phyloP scores from a whole-genome alignment of 1,140 invertebrate genomes.

The Heliconius hermathena region DNA sequence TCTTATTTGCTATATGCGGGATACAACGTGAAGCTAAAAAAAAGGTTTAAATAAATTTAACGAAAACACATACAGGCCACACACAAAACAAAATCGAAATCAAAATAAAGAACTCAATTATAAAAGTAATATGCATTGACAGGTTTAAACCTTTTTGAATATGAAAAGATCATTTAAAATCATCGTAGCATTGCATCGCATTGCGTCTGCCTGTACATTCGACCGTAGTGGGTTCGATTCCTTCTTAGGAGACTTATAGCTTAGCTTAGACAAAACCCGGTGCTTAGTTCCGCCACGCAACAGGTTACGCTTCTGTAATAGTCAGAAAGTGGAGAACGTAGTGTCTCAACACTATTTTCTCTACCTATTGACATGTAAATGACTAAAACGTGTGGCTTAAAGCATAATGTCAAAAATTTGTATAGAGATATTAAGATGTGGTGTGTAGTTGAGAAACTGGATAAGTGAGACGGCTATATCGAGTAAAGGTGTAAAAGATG shows the following conservation, averaged over 20 bases:
- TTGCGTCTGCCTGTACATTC: background rate
- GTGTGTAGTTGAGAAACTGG: conserved; percentile 33
- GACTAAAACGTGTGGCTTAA: background rate
- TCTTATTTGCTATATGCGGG: too few relatives aligned
- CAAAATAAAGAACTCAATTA: conserved; percentile 40
- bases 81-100: conserved; percentile 31
- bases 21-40: background rate
- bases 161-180: conserved; percentile 9
- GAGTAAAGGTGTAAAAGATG: conserved; percentile 75
- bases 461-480: conserved; percentile 47
- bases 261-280: too few relatives aligned
- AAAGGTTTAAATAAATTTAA: conserved; percentile 8
- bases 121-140: conserved; percentile 53
- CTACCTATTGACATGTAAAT: background rate
- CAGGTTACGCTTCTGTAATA: background rate
- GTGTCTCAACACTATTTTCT: background rate
- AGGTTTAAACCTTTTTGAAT: conserved; percentile 45
- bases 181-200: background rate
- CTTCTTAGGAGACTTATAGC: background rate
- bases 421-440: conserved; percentile 15
- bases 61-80: conserved; percentile 25
- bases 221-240: background rate
- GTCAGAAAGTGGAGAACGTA: background rate
- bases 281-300: too few relatives aligned
- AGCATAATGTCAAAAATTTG: background rate